Percentiles rank a stretch among this genome's conserved stretches.
Evolutionary conservation across 1,140 invertebrate genomes (phyloP).

Genomic region (Drosophila elegans): DNA sequence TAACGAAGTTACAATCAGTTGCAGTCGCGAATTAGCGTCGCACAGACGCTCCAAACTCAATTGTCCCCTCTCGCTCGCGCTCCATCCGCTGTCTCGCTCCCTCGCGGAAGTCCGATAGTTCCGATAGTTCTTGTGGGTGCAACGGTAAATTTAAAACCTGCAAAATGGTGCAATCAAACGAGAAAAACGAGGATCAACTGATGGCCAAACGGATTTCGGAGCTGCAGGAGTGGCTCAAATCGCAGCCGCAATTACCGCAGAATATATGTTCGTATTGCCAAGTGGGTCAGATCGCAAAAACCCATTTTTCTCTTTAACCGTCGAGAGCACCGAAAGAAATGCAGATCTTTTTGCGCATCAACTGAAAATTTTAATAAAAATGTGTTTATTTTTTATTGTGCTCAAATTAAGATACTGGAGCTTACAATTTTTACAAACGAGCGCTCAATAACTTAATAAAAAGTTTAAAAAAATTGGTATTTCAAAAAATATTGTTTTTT

Average conservation of each 20-base stretch:
- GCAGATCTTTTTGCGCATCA: not conserved
- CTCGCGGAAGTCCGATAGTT: constrained; percentile 12
- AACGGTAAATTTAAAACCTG: not conserved
- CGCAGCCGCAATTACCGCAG: constrained; percentile 90
- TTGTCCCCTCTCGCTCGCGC: not conserved
- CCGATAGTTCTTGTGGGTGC: constrained; percentile 6
- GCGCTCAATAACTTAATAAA: no score
- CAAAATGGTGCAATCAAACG: constrained; percentile 62
- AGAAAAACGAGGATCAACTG: constrained; percentile 63
- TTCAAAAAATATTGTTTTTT: no score
- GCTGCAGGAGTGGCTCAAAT: constrained; percentile 90
- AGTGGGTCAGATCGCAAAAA: constrained; percentile 2
- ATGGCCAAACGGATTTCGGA: constrained; percentile 86
- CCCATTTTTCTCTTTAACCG: not conserved
- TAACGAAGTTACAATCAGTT: constrained; percentile 65
- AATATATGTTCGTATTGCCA: constrained; percentile 85
- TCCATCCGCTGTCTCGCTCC: not conserved
- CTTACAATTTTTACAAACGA: no score
- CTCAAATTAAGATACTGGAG: no score
- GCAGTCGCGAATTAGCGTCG: constrained; percentile 79
- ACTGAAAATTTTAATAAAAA: not conserved
- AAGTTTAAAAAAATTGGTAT: no score
- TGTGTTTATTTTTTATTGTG: not conserved
- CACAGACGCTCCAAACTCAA: constrained; percentile 51
- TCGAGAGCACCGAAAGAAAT: not conserved